Base-by-base conservation (phyloP, 2,888 invertebrate species). In the Drosophila prolongata region DNA sequence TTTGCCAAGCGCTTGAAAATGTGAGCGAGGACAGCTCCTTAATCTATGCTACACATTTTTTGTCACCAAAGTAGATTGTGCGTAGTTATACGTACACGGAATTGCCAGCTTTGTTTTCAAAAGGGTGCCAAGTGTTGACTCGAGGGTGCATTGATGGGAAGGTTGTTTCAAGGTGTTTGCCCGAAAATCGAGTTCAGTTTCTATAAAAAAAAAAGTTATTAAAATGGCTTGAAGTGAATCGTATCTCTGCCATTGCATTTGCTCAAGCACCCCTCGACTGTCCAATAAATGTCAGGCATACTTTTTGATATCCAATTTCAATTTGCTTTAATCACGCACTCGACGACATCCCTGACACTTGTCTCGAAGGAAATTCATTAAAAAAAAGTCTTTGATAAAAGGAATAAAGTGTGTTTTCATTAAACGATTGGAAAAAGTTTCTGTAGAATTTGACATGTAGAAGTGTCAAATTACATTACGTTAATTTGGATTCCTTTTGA, bases 391-490 rank as follows among this genome's bases (percentile, higher is more conserved):
- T 52, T 34, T 46, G 54, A 37, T 49, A 56, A 73, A 74, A 49
- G 44, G 53, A 58, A 52, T 67, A 68, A 52, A 46, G 65, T 67
- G 60, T 69, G 50, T 68, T 67, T 69, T 75, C 73, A 74, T 78
- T 77, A 73, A 77, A 66, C 70, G 67, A 70, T 73, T 62, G 49
- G n/a, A 38, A 57, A 61, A 75, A 75, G 62, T 75, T 81, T 84
- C 61, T 52, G 60, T 73, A 72, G 78, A 70, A 75, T 74, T 74
- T 84, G 88, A 84, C 88, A 79, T 47, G 78, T 65, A 43, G 43
- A 68, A 79, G 70, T 82, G 83, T 88, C 83, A 84, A 88, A 82
- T 84, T 82, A 83, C 64, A 83, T 87, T 71, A 72, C 76, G 55
- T 79, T 82, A 72, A 85, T 84, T 82, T 85, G 61, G 57, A 81